phyloP scores from a whole-genome alignment of 1,140 invertebrate genomes.

The Heliothis virescens region DNA sequence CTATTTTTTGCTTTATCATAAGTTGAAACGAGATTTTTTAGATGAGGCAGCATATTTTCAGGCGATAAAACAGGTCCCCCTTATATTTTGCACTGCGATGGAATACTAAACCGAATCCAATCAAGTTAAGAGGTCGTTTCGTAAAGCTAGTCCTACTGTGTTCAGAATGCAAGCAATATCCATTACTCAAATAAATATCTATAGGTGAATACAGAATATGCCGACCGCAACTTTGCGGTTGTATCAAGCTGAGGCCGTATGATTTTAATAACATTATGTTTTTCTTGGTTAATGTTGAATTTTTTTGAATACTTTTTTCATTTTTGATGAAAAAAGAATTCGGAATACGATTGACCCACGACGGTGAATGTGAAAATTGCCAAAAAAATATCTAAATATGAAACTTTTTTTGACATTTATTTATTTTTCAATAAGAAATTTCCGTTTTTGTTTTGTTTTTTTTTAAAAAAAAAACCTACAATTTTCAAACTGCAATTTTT shows the following conservation, averaged over 20 bases:
- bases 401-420: too few relatives aligned
- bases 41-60: conserved; percentile 35
- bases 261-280: conserved; percentile 1
- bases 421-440: too few relatives aligned
- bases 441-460: too few relatives aligned
- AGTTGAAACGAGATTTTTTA: conserved; percentile 33
- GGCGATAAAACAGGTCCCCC: conserved; percentile 12
- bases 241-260: neutral
- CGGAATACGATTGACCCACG: conserved; percentile 22
- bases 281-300: neutral
- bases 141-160: conserved; percentile 15
- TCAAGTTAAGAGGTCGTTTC: conserved; percentile 53
- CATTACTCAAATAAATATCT: conserved; percentile 52
- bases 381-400: conserved; percentile 6
- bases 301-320: conserved; percentile 7
- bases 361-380: conserved; percentile 20
- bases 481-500: too few relatives aligned
- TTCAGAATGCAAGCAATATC: conserved; percentile 55
- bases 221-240: conserved; percentile 7
- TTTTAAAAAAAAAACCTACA: too few relatives aligned
- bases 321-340: conserved; percentile 21
- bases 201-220: conserved; percentile 33
- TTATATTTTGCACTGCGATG: conserved; percentile 31
- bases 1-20: conserved; percentile 45
- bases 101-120: conserved; percentile 47